Evolutionary conservation across 2,797 vertebrate species (phyloP).

Genomic region (Gymnocypris eckloni): DNA sequence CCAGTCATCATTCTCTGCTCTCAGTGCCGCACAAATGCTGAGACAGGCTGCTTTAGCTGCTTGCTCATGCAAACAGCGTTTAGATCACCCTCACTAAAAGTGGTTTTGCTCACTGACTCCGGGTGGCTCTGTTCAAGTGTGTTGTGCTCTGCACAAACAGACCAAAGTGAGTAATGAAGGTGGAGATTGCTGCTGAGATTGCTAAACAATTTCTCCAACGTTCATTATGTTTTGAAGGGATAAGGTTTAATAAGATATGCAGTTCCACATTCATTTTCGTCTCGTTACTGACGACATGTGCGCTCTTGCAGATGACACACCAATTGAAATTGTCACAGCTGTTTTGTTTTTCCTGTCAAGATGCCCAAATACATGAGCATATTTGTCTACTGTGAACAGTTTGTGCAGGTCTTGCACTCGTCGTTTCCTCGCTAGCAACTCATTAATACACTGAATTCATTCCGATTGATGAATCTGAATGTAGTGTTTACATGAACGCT

Average conservation of each 20-base stretch:
- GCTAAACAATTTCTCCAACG: constrained; percentile 2
- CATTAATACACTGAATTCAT: too few relatives aligned
- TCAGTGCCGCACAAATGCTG: constrained; percentile 70
- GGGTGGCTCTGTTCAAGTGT: constrained; percentile 49
- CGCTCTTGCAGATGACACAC: constrained; percentile 5
- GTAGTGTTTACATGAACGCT: too few relatives aligned
- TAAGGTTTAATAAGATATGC: constrained; percentile 3
- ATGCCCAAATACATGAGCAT: constrained; percentile 2
- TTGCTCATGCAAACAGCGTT: constrained; percentile 69
- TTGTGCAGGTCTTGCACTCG: not conserved
- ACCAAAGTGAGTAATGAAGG: constrained; percentile 48
- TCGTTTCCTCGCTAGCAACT: not conserved
- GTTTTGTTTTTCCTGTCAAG: not conserved
- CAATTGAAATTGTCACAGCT: not conserved
- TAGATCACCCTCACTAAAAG: constrained; percentile 67
- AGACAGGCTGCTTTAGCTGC: constrained; percentile 69
- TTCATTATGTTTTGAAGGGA: constrained; percentile 29
- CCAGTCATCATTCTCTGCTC: constrained; percentile 26
- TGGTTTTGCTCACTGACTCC: constrained; percentile 63
- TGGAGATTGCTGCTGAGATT: constrained; percentile 38
- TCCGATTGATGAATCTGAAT: too few relatives aligned
- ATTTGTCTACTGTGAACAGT: not conserved
- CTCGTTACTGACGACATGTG: not conserved
- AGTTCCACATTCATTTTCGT: constrained; percentile 11
- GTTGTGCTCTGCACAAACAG: constrained; percentile 33